Evolutionary conservation across 2,113 vertebrate genomes (phyloP).

Genomic region (Erpornis zantholeuca): DNA sequence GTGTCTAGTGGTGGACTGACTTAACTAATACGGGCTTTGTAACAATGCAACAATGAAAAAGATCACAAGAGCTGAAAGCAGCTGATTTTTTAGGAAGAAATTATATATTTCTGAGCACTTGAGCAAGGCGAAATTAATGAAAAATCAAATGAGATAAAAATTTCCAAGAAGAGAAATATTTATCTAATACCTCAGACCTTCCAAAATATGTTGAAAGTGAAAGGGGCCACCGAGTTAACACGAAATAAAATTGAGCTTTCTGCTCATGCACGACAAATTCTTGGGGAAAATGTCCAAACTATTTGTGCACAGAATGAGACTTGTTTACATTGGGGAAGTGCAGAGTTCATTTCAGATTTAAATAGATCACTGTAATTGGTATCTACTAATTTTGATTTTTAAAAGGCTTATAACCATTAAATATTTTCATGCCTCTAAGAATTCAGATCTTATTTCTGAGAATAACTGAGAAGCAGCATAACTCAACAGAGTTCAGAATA

Average conservation of each 20-base stretch:
- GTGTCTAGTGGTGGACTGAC: neutral
- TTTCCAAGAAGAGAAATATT: neutral
- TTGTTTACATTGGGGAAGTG: neutral
- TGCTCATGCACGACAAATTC: neutral
- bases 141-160: slow-evolving; percentile 5
- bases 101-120: neutral
- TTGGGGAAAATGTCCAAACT: neutral
- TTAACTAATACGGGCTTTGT: neutral
- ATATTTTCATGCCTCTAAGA: neutral
- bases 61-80: neutral
- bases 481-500: too few relatives aligned
- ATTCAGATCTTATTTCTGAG: slow-evolving; percentile 5
- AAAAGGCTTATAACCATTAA: neutral
- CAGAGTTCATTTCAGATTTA: neutral
- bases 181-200: neutral
- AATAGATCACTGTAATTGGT: neutral
- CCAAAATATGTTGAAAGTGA: neutral
- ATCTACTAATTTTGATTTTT: neutral
- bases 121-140: slow-evolving; percentile 24
- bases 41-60: neutral
- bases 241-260: neutral
- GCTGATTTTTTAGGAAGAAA: neutral
- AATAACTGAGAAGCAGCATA: neutral
- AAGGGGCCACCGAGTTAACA: neutral
- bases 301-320: neutral